A percentile compares a stretch with the other conserved stretches of the same genome.
Conservation (phyloP, 2,797 vertebrate species). For the Atherinosoma microstoma region DNA sequence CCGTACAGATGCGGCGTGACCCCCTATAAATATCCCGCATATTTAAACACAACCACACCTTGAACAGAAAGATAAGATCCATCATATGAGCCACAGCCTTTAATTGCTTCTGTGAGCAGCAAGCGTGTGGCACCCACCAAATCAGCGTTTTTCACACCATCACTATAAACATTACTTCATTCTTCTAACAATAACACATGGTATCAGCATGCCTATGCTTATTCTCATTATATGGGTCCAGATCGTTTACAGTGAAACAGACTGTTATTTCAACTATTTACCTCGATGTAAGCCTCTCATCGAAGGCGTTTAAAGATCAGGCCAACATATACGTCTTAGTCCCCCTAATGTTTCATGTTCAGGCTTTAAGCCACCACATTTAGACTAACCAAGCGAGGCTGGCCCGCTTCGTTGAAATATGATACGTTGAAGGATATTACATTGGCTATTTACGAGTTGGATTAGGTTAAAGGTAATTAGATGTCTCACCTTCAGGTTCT, state of each 20-base stretch:
- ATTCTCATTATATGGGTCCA: slow-evolving; percentile 18
- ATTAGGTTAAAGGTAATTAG: slow-evolving; percentile 71
- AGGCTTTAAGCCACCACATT: slow-evolving; percentile 71
- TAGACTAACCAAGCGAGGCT: slow-evolving; percentile 71
- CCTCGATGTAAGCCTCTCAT: slow-evolving; percentile 34
- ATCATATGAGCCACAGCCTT: slow-evolving; percentile 64
- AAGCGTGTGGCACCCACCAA: slow-evolving; percentile 34
- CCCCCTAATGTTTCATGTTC: slow-evolving; percentile 54
- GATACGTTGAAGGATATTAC: slow-evolving; percentile 75
- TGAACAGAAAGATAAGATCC: slow-evolving; percentile 56
- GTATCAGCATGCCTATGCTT: not conserved
- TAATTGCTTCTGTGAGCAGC: slow-evolving; percentile 48
- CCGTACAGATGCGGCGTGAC: slow-evolving; percentile 45
- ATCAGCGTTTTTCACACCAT: not conserved
- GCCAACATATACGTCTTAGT: slow-evolving; percentile 19
- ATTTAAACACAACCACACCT: slow-evolving; percentile 80
- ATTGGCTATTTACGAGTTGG: slow-evolving; percentile 67
- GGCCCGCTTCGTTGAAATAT: slow-evolving; percentile 79
- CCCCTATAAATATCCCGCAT: slow-evolving; percentile 59
- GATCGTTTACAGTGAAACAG: slow-evolving; percentile 11
- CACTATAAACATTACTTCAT: not conserved
- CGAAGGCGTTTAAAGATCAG: slow-evolving; percentile 26
- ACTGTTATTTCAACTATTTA: slow-evolving; percentile 28
- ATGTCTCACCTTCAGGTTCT: slow-evolving; percentile 81
- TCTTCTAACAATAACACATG: slow-evolving; percentile 8